phyloP scores from a whole-genome alignment of 2,113 vertebrate species.

The Pedionomus torquatus region DNA sequence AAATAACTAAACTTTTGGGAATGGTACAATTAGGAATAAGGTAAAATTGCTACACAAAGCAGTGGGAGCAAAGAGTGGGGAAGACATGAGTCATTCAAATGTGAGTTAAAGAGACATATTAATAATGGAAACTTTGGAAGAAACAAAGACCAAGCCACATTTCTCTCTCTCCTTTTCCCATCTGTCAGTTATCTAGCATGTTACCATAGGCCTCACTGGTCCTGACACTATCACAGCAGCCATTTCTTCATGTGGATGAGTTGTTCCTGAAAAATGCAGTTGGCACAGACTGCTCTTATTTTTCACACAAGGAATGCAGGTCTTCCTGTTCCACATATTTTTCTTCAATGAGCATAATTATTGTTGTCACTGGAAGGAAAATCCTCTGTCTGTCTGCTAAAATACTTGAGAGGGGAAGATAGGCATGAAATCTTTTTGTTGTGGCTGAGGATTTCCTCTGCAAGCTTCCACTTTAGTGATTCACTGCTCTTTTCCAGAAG shows the following conservation, averaged over 20 bases:
- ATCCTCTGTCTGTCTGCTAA: slow-evolving; percentile 42
- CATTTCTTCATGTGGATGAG: slow-evolving; percentile 42
- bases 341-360: slow-evolving; percentile 55
- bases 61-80: neutral
- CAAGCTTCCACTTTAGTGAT: slow-evolving; percentile 5
- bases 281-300: slow-evolving; percentile 45
- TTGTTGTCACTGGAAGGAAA: slow-evolving; percentile 62
- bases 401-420: slow-evolving; percentile 48
- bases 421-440: slow-evolving; percentile 48
- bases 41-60: neutral
- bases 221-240: neutral
- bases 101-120: neutral
- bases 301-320: slow-evolving; percentile 52
- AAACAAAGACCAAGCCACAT: neutral
- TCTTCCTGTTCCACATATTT: slow-evolving; percentile 63
- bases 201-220: neutral
- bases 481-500: neutral
- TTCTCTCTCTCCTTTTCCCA: neutral
- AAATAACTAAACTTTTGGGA: neutral
- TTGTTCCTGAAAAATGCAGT: slow-evolving; percentile 41
- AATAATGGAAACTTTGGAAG: neutral
- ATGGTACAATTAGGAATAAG: neutral
- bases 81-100: neutral
- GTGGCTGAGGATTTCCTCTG: slow-evolving; percentile 61
- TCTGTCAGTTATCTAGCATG: neutral